These are phyloP conservation scores for Loripinus fragilis DNA, from an alignment of 2,888 invertebrate genomes.

Conservation along the genomic window DNA sequence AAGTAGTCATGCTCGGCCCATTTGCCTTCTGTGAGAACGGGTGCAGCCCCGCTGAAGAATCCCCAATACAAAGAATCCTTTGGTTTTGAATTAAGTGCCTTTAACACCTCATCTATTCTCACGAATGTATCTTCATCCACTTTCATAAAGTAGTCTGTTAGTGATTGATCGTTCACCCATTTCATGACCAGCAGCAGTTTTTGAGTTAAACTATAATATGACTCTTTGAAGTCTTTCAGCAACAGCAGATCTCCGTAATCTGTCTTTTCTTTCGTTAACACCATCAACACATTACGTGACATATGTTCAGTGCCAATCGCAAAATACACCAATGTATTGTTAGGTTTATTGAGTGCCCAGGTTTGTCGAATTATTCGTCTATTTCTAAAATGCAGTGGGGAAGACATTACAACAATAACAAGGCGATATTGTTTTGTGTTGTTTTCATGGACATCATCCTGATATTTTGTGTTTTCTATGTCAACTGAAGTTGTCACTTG, in stretches of 20 bases:
- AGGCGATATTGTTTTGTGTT: not conserved
- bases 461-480: not conserved
- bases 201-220: conserved; percentile 90
- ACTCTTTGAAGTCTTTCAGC: conserved; percentile 89
- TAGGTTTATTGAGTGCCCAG: conserved; percentile 87
- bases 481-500: not conserved
- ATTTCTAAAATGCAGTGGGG: conserved; percentile 88
- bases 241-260: conserved; percentile 89
- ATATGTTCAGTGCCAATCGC: conserved; percentile 87
- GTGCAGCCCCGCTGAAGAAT: conserved; percentile 95
- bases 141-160: conserved; percentile 92
- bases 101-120: conserved; percentile 89
- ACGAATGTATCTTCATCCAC: conserved; percentile 98
- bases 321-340: conserved; percentile 87
- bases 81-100: conserved; percentile 86
- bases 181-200: conserved; percentile 90
- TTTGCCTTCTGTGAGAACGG: conserved; percentile 91
- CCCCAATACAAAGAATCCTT: conserved; percentile 93
- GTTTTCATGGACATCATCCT: not conserved
- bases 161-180: conserved; percentile 84
- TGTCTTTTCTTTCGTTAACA: conserved; percentile 83
- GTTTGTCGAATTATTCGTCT: conserved; percentile 91
- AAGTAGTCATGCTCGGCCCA: conserved; percentile 97
- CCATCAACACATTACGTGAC: conserved; percentile 83
- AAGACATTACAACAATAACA: conserved; percentile 87